phyloP scores from a whole-genome alignment of 2,113 vertebrate species.

The Sula dactylatra region DNA sequence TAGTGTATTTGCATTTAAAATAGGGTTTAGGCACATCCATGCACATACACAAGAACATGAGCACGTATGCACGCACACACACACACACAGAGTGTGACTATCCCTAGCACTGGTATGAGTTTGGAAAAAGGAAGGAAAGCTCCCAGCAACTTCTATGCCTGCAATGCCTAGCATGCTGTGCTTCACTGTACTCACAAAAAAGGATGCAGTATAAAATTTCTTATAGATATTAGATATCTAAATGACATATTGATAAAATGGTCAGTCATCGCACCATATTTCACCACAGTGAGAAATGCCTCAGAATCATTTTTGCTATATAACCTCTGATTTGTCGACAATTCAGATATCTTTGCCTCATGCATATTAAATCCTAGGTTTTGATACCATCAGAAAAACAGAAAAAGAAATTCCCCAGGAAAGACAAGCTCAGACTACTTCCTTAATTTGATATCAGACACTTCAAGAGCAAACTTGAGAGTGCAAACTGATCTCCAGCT shows the following conservation, averaged over 20 bases:
- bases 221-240: background rate
- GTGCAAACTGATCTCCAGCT: background rate
- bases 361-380: background rate
- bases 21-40: background rate
- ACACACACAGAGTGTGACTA: background rate
- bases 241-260: background rate
- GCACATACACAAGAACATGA: background rate
- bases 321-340: background rate
- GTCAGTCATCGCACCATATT: background rate
- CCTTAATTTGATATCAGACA: background rate
- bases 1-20: background rate
- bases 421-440: background rate
- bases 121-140: background rate
- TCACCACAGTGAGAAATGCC: background rate
- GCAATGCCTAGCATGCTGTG: background rate
- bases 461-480: background rate
- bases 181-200: background rate
- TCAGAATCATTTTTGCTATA: background rate
- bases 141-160: background rate
- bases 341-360: background rate
- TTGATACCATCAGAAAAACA: background rate
- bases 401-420: background rate
- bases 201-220: background rate
- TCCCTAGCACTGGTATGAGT: background rate
- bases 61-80: accelerated